Evolutionary conservation across 2,888 invertebrate genomes (phyloP).

Genomic region (Malthinus flaveolus): DNA sequence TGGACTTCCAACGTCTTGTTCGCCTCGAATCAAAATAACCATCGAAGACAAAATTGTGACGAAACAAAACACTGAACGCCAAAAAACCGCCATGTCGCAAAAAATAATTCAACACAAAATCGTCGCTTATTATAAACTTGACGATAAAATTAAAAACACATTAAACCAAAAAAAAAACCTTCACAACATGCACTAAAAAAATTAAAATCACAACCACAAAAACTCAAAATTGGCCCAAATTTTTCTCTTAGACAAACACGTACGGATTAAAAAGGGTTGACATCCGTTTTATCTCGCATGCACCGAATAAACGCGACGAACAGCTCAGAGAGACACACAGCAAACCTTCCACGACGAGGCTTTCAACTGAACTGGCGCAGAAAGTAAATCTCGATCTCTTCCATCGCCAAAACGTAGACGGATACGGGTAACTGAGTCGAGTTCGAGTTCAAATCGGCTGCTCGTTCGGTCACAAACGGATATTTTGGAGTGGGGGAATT

Average conservation of each 20-base stretch:
- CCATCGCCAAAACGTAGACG: conserved; percentile 31
- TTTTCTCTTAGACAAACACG: too few species aligned
- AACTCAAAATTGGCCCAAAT: conserved; percentile 17
- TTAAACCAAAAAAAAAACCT: conserved; percentile 10
- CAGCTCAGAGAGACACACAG: conserved; percentile 12
- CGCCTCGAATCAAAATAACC: conserved; percentile 57
- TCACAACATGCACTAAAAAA: conserved; percentile 20
- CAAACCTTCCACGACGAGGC: conserved; percentile 26
- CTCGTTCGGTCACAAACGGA: conserved; percentile 41
- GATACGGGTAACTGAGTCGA: conserved; percentile 31
- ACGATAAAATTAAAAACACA: conserved; percentile 20
- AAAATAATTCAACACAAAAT: conserved; percentile 33
- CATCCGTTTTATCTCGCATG: not conserved
- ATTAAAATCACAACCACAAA: conserved; percentile 28
- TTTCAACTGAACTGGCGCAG: conserved; percentile 43
- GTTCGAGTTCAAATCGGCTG: conserved; percentile 42
- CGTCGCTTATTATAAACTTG: conserved; percentile 25
- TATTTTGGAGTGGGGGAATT: conserved; percentile 36
- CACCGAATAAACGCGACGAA: conserved; percentile 16
- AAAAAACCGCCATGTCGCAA: conserved; percentile 45
- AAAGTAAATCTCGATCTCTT: conserved; percentile 30
- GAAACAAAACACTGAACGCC: conserved; percentile 46
- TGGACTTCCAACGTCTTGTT: conserved; percentile 71
- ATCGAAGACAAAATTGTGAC: conserved; percentile 44
- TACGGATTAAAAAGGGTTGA: conserved; percentile 12